Evolutionary conservation across 30 jellyfish, hydroid and myxozoan genomes (phyloP).

Genomic region (Cassiopea xamachana): DNA sequence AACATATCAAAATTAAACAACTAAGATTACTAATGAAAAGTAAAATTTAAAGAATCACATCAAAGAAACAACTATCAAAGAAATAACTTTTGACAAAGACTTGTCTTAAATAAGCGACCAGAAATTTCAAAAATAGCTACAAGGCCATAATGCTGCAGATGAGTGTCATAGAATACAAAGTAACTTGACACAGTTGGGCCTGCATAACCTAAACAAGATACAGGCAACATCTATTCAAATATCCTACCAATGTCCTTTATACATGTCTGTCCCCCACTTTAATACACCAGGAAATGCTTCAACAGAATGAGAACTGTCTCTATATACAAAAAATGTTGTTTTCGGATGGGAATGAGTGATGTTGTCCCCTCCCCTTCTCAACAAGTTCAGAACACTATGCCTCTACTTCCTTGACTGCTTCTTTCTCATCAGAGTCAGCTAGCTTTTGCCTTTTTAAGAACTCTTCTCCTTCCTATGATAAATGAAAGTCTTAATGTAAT

Average conservation of each 20-base stretch:
- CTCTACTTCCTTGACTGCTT: conserved; percentile 80
- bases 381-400: conserved; percentile 39
- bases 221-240: neutral
- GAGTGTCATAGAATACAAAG: neutral
- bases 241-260: neutral
- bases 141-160: neutral
- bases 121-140: neutral
- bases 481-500: neutral
- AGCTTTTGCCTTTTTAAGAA: conserved; percentile 78
- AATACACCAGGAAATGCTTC: neutral
- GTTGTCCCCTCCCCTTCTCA: no score
- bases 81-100: no score
- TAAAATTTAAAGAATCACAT: no score
- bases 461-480: conserved; percentile 86
- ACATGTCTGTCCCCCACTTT: neutral
- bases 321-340: conserved; percentile 28
- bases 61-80: no score
- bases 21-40: no score
- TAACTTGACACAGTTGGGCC: neutral
- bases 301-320: neutral
- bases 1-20: no score
- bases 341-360: neutral
- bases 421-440: conserved; percentile 63
- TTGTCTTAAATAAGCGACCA: neutral
- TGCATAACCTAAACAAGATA: neutral